Evolutionary conservation across 2,888 invertebrate genomes (phyloP), one percentile per base, ranked within the genome.

Genomic region (Frankliniella fusca): DNA sequence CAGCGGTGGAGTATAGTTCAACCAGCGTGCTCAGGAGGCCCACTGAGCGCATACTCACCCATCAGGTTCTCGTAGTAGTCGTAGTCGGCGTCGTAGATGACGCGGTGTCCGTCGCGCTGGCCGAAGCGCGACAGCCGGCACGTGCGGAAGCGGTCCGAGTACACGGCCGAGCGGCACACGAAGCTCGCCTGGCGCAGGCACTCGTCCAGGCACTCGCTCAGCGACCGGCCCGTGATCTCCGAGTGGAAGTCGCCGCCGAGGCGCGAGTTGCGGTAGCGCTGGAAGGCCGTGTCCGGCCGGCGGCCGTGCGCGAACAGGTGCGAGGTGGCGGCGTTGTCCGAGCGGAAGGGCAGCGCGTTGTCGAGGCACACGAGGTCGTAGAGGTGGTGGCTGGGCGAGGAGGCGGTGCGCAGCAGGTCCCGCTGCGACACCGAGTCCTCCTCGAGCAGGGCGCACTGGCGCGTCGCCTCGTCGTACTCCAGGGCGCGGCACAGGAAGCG

Each of bases 1-100:
- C 54, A 20, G 54, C 54, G 54, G 54, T 2, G 15, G 54, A 50
- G 15, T 54, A 15, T 50, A 50, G 50, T 38, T 15, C 15, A n/a
- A 9, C 38, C 27, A 15, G n/a, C n/a, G 79, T 27, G 27, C 79
- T 79, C 38, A 9, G 9, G 38, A 12, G 7, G 48, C 48, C 79
- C 84, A 61, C 61, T 38, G 38, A 38, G 38, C 5, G 2, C 38
- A 50, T 15, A 92, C 95, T 93, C 90, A 96, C 96, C 94, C 95
- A 96, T 95, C 81, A 96, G 90, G 89, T 96, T 96, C 89, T 97
- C 96, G 87, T 96, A 97, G 88, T 96, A 97, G 89, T 97, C 96
- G 88, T 95, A 96, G 88, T 96, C 96, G 3, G 95, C 95, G 88
- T 97, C 96, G 87, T 96, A 96, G 85, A 96, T 94, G 82, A 96